Conservation (phyloP, 2,113 vertebrate genomes). For the Caracal caracal region DNA sequence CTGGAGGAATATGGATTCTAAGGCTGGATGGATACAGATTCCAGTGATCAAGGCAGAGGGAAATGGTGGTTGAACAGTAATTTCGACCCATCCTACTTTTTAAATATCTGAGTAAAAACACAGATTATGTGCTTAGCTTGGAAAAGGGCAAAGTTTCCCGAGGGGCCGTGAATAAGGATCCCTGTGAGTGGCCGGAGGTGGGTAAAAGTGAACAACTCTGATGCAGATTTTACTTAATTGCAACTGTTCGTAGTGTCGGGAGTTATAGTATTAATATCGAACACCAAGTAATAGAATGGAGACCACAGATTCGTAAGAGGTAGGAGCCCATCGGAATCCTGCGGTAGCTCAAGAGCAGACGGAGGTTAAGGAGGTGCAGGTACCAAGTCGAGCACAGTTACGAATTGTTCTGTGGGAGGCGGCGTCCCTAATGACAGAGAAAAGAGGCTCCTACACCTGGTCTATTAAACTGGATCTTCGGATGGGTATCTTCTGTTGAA, state of each 20-base stretch:
- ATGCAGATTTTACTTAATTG: neutral
- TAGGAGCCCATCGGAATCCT: neutral
- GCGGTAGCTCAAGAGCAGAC: neutral
- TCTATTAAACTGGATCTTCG: neutral
- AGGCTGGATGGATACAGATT: neutral
- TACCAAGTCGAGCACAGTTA: neutral
- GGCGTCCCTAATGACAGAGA: neutral
- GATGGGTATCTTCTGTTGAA: neutral
- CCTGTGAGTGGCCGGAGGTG: neutral
- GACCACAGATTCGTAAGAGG: neutral
- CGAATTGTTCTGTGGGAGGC: neutral
- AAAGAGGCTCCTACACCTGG: neutral
- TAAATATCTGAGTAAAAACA: neutral
- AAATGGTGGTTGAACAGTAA: neutral
- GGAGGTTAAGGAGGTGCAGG: neutral
- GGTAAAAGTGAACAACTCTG: neutral
- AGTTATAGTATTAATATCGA: neutral
- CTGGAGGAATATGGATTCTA: neutral
- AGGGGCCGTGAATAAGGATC: neutral
- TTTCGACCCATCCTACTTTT: neutral
- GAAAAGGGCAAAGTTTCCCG: conserved; percentile 7
- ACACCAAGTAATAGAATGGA: neutral
- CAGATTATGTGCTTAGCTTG: neutral
- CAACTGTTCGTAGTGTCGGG: neutral
- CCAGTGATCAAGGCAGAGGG: neutral